phyloP scores from a whole-genome alignment of 2,113 vertebrate species.

The Dicaeum eximium region DNA sequence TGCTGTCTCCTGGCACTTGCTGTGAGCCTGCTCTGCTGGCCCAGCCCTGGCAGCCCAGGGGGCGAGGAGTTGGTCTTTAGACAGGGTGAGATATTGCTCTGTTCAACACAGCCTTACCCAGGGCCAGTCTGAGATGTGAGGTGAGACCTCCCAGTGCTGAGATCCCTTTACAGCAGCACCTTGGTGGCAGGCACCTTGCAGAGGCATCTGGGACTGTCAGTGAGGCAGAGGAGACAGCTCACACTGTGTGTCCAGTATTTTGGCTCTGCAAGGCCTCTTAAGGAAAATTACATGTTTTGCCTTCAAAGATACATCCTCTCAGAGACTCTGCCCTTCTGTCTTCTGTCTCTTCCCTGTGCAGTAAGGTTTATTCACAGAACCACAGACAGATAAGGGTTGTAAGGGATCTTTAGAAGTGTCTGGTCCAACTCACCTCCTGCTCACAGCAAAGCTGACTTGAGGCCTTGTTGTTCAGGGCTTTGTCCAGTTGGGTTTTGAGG shows the following conservation, averaged over 20 bases:
- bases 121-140: rapidly evolving
- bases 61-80: neutral
- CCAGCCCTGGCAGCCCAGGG: neutral
- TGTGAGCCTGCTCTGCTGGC: neutral
- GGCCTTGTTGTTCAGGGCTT: neutral
- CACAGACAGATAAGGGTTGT: neutral
- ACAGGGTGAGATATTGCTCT: neutral
- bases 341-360: neutral
- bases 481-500: neutral
- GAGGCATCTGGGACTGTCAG: neutral
- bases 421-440: neutral
- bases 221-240: neutral
- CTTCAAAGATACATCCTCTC: neutral
- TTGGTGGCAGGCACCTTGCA: neutral
- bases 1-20: neutral
- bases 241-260: neutral
- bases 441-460: neutral
- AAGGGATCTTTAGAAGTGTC: neutral
- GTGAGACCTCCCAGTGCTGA: neutral
- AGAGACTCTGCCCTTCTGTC: neutral
- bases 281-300: neutral
- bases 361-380: neutral
- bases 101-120: neutral
- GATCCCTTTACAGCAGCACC: neutral
- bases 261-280: neutral